Conservation (phyloP, 2,888 invertebrate species). For the Drosophila mulleri region DNA sequence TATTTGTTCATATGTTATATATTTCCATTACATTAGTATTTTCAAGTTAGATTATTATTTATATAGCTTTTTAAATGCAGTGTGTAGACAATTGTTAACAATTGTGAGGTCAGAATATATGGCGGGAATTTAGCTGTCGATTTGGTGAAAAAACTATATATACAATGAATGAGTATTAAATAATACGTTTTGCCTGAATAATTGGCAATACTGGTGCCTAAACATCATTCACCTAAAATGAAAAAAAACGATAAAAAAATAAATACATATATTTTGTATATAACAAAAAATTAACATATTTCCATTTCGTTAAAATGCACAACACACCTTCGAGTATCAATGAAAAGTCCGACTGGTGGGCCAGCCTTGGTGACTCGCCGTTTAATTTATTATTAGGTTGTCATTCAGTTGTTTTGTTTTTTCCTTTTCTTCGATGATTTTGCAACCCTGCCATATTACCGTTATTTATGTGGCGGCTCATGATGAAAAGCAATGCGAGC, state of each 20-base stretch:
- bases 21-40: not conserved
- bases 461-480: constrained; percentile 53
- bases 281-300: constrained; percentile 18
- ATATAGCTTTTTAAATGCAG: constrained; percentile 1
- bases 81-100: not conserved
- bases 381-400: not conserved
- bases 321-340: constrained; percentile 42
- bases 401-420: constrained; percentile 7
- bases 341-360: constrained; percentile 49
- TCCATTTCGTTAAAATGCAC: constrained; percentile 60
- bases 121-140: constrained; percentile 40
- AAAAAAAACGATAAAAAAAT: not conserved
- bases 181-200: constrained; percentile 26
- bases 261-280: constrained; percentile 4
- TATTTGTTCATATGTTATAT: too few relatives aligned
- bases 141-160: constrained; percentile 41
- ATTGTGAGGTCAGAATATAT: constrained; percentile 50
- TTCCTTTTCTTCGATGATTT: constrained; percentile 13
- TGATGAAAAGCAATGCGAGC: constrained; percentile 17
- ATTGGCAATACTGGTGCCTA: constrained; percentile 46
- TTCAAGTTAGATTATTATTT: constrained; percentile 1
- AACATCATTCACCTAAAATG: constrained; percentile 13
- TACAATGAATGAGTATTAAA: constrained; percentile 56
- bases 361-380: constrained; percentile 38
- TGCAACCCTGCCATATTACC: constrained; percentile 35